A percentile compares a stretch with the other conserved stretches of the same genome.
Evolutionary conservation across 2,888 invertebrate species (phyloP).

Genomic region (Ornithoptera alexandrae): DNA sequence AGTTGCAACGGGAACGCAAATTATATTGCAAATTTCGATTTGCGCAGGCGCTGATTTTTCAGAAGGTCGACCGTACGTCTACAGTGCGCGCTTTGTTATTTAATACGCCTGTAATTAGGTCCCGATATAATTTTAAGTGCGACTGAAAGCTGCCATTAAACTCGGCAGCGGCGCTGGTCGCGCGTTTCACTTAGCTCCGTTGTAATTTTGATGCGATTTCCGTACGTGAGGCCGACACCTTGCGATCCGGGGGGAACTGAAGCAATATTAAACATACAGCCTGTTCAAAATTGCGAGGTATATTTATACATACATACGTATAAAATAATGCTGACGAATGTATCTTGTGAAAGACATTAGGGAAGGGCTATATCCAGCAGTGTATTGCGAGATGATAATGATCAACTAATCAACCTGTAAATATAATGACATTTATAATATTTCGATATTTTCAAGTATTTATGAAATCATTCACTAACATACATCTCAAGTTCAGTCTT

Average conservation of each 20-base stretch:
- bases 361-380: no score
- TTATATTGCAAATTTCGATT: not conserved
- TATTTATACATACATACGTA: no score
- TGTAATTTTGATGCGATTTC: slow-evolving; percentile 74
- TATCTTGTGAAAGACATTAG: no score
- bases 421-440: no score
- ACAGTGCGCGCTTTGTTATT: slow-evolving; percentile 18
- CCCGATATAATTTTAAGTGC: slow-evolving; percentile 39
- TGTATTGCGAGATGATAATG: no score
- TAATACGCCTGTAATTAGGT: slow-evolving; percentile 37
- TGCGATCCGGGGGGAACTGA: slow-evolving; percentile 13
- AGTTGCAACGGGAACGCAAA: slow-evolving; percentile 2
- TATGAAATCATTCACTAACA: no score
- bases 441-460: no score
- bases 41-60: slow-evolving; percentile 1
- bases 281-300: no score
- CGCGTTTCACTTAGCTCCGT: slow-evolving; percentile 67
- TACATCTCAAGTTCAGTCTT: no score
- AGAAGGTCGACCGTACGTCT: slow-evolving; percentile 1
- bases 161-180: slow-evolving; percentile 36
- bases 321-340: no score
- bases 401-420: no score
- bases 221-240: slow-evolving; percentile 73
- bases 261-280: no score
- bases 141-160: slow-evolving; percentile 44